Percentiles rank a stretch among this genome's conserved stretches.
Conservation (phyloP, 2,113 vertebrate genomes). For the Tragelaphus scriptus region DNA sequence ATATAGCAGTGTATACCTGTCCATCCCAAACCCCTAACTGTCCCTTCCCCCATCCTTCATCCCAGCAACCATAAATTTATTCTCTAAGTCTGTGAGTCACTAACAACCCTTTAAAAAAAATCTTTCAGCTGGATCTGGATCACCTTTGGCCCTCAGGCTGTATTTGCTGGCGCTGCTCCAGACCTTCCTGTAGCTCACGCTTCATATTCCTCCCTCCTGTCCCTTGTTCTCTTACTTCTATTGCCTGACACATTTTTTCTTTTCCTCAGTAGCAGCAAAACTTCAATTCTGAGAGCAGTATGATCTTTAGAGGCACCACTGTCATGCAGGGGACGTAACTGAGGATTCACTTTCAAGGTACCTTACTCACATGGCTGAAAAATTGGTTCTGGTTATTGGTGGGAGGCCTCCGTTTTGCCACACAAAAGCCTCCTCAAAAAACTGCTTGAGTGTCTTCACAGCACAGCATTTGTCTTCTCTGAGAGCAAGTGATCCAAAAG, state of each 20-base stretch:
- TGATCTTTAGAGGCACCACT: neutral
- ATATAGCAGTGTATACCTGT: neutral
- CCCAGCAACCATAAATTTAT: neutral
- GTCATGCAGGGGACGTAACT: neutral
- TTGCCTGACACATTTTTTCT: neutral
- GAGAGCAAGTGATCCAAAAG: neutral
- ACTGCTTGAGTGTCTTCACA: neutral
- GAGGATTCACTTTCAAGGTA: neutral
- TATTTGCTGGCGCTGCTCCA: neutral
- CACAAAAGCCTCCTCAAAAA: neutral
- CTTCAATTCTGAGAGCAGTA: neutral
- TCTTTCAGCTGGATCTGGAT: neutral
- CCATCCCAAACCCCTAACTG: neutral
- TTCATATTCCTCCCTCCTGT: neutral
- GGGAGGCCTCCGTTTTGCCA: neutral
- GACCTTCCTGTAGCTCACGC: neutral
- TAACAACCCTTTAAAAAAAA: neutral
- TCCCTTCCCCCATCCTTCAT: neutral
- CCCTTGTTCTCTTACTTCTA: neutral
- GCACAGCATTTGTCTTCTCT: neutral
- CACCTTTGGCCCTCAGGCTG: neutral
- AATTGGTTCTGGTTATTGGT: neutral
- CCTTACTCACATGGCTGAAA: neutral
- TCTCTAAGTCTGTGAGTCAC: neutral
- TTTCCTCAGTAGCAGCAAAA: neutral